phyloP scores from a whole-genome alignment of 2,113 vertebrate species.

The Malaclemys terrapin region DNA sequence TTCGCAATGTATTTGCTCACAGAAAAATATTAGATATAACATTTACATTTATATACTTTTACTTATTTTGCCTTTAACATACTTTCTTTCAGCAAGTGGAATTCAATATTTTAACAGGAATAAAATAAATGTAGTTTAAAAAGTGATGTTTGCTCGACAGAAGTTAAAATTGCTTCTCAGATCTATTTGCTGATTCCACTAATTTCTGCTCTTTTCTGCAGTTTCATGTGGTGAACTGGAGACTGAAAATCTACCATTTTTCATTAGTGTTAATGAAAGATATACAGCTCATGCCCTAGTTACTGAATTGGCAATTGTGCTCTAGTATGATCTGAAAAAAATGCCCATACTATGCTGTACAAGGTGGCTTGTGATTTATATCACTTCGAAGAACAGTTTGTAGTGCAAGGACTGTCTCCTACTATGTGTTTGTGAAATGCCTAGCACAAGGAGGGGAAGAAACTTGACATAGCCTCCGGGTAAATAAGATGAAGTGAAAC shows the following conservation, averaged over 20 bases:
- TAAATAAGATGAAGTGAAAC: not conserved
- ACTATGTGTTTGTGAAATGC: not conserved
- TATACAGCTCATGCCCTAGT: not conserved
- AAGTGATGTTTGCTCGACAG: not conserved
- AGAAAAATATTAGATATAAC: not conserved
- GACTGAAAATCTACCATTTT: not conserved
- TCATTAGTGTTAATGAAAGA: constrained; percentile 33
- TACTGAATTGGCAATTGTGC: not conserved
- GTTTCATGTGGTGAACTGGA: not conserved
- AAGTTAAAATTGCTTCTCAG: constrained; percentile 7
- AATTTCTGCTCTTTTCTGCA: not conserved
- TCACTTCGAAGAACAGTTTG: not conserved
- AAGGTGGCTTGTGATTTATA: constrained; percentile 7
- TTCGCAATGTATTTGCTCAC: not conserved
- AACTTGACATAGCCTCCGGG: not conserved
- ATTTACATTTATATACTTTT: not conserved
- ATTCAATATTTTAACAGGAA: not conserved
- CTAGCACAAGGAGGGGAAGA: not conserved
- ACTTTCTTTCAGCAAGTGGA: not conserved
- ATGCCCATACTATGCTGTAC: not conserved
- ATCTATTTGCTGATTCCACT: constrained; percentile 9
- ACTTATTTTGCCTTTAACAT: not conserved
- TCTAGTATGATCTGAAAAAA: not conserved
- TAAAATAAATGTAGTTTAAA: constrained; percentile 6
- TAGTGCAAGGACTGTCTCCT: not conserved